Evolutionary conservation across 37 sponge, comb jelly and placozoan genomes (phyloP), one percentile per base, ranked within the genome.

Genomic region (Cliona cf. orientalis): DNA sequence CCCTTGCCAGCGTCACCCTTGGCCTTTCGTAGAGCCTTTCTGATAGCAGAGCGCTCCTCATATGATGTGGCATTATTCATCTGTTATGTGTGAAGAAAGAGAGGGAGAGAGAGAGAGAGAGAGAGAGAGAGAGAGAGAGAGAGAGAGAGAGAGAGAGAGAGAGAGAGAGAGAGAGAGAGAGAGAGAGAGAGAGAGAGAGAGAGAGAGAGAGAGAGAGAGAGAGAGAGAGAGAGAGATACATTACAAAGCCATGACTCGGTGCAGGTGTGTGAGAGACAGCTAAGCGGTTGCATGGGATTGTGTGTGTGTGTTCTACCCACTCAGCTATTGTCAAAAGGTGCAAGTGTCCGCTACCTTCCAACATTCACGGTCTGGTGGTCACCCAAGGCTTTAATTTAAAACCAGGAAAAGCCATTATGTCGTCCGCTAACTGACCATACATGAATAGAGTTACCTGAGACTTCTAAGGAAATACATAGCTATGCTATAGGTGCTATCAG

Each of bases 1-100:
- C 76, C 42, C 31, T 5, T 49, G 0, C 9, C 12, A 0, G 44
- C 69, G 1, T 28, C 25, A 25, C 78, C 76, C 78, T 87, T 94
- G 17, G 85, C 32, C 14, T 84, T 75, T 32, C 94, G 66, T 32
- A 94, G 71, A 43, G 79, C 78, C 58, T 76, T 76, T 11, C 95
- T 58, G 37, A 94, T 57, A 42, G 72, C 46, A 29, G 87, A 72
- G 11, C 95, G 42, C 46, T 87, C 82, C 0, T 94, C 88, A 35
- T 94, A 94, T 46, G 75, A 80, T 0, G 58, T 62, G 6, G 95
- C 91, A 46, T 58, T 31, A 7, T 84, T 86, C 28, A 90, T 81
- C 95, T 94, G 65, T 29, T 46, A 19, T 80, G 42, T 42, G n/a
- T 43, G 43, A 66, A 46, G 32, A 25, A 36, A 2, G 43, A 40